phyloP scores from a whole-genome alignment of 2,888 invertebrate species.

The Clistopyga incitator region DNA sequence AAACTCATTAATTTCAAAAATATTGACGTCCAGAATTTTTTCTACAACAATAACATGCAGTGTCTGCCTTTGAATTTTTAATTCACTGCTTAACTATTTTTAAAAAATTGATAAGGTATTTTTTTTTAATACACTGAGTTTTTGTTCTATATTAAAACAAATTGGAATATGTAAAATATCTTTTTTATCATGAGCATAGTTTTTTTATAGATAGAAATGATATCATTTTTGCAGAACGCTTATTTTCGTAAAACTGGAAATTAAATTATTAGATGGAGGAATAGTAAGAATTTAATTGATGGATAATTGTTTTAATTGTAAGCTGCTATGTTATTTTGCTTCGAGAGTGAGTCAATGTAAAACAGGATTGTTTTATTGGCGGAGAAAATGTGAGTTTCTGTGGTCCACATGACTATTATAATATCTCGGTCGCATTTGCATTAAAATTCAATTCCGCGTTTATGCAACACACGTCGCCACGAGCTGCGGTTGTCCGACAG shows the following conservation, averaged over 20 bases:
- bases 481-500: slow-evolving; percentile 41
- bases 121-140: no score
- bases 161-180: no score
- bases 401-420: slow-evolving; percentile 15
- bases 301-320: neutral
- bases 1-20: neutral
- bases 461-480: slow-evolving; percentile 48
- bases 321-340: neutral
- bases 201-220: no score
- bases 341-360: neutral
- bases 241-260: no score
- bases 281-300: neutral
- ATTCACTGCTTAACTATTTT: no score
- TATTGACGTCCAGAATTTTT: no score
- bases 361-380: neutral
- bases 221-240: no score
- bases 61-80: no score
- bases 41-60: no score
- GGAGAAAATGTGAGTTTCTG: slow-evolving; percentile 25
- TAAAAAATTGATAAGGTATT: no score
- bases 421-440: slow-evolving; percentile 53
- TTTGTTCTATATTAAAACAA: no score
- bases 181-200: no score
- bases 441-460: slow-evolving; percentile 66
- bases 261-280: neutral